These are phyloP conservation scores for Typhlichthys subterraneus DNA, from an alignment of 2,797 vertebrate genomes.

Conservation along the genomic window DNA sequence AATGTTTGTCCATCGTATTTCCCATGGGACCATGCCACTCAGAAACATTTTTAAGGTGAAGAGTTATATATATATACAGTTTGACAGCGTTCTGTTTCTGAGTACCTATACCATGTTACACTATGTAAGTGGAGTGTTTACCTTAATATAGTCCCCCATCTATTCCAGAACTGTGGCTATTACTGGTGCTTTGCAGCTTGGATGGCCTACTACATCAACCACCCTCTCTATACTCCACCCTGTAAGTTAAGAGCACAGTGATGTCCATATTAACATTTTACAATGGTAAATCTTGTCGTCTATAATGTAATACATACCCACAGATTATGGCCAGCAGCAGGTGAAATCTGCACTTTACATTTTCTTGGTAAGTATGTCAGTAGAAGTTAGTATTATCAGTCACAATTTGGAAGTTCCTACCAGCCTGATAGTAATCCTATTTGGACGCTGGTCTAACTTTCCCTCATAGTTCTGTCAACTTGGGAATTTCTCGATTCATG, in stretches of 20 bases:
- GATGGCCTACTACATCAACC: conserved; percentile 98
- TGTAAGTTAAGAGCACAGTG: conserved; percentile 77
- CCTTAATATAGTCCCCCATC: conserved; percentile 45
- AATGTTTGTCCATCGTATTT: conserved; percentile 90
- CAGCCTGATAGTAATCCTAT: neutral
- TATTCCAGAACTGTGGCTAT: conserved; percentile 91
- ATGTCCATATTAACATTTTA: conserved; percentile 16
- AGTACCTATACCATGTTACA: neutral
- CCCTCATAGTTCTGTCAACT: conserved; percentile 87
- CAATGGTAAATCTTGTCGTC: conserved; percentile 15
- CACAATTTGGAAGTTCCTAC: neutral
- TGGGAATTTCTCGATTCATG: conserved; percentile 92
- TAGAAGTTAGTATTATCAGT: neutral
- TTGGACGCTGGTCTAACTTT: conserved; percentile 17
- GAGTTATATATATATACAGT: conserved; percentile 3
- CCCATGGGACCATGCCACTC: conserved; percentile 91
- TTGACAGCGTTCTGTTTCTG: neutral
- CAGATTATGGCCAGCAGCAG: conserved; percentile 88
- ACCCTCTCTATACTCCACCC: conserved; percentile 92
- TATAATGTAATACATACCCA: conserved; percentile 32
- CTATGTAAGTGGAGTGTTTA: conserved; percentile 8
- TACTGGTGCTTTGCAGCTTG: conserved; percentile 94
- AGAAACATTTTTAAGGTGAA: conserved; percentile 91
- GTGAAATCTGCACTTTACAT: conserved; percentile 85
- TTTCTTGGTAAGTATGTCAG: conserved; percentile 81